Evolutionary conservation across 2,113 vertebrate species (phyloP).

Genomic region (Embiotoca jacksoni): DNA sequence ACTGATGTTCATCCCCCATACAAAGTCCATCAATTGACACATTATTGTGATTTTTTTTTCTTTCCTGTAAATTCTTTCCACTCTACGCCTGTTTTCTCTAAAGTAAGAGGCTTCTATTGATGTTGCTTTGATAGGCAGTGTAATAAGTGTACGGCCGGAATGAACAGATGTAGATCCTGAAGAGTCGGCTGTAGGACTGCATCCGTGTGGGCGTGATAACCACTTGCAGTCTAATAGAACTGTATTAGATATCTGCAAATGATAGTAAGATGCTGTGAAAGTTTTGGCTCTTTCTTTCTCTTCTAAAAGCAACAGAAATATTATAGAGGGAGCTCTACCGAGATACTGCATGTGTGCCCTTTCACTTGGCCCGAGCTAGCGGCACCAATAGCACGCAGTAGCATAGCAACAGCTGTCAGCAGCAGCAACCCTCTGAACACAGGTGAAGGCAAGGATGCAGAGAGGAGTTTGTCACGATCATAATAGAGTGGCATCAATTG

Average conservation of each 20-base stretch:
- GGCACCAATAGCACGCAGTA: not conserved
- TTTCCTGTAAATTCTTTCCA: not conserved
- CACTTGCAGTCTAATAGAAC: not conserved
- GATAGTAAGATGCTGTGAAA: not conserved
- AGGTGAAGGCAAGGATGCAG: not conserved
- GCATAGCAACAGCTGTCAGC: not conserved
- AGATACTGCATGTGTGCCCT: too few species aligned
- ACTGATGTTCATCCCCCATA: constrained; percentile 11
- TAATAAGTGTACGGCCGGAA: constrained; percentile 10
- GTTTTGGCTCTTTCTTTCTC: not conserved
- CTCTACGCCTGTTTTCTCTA: constrained; percentile 22
- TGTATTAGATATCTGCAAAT: not conserved
- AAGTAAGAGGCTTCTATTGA: constrained; percentile 18
- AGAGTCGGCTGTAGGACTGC: constrained; percentile 29
- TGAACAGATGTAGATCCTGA: constrained; percentile 50
- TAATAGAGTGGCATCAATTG: not conserved
- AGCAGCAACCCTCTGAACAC: not conserved
- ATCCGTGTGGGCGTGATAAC: constrained; percentile 2
- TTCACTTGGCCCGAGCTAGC: not conserved
- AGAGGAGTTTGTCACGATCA: not conserved
- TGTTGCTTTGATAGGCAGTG: constrained; percentile 17
- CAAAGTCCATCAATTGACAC: not conserved
- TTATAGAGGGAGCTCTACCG: too few species aligned
- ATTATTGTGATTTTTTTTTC: not conserved
- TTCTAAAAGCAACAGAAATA: too few species aligned